These are phyloP conservation scores for Boloria euphrosyne DNA, from an alignment of 2,888 invertebrate genomes.

Conservation along the genomic window DNA sequence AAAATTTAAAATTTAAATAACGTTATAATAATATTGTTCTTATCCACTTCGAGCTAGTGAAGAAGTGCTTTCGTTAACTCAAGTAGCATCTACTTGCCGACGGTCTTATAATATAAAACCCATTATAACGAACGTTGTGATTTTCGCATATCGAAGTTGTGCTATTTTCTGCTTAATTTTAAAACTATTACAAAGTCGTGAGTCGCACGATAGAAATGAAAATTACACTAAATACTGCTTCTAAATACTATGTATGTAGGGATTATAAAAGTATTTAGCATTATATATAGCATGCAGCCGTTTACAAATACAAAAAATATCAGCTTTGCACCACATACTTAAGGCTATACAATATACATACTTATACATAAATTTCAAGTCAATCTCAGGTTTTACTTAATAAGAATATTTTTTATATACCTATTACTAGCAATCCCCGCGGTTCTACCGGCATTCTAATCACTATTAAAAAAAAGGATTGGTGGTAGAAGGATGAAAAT, in stretches of 20 bases:
- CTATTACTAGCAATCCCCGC: too few relatives aligned
- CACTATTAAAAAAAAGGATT: too few relatives aligned
- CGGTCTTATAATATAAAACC: constrained; percentile 50
- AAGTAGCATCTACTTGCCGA: constrained; percentile 50
- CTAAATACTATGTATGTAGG: neutral
- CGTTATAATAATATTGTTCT: constrained; percentile 37
- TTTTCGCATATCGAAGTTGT: constrained; percentile 53
- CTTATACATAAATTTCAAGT: too few relatives aligned
- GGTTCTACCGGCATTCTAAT: too few relatives aligned
- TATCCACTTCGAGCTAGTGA: constrained; percentile 44
- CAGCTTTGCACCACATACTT: too few relatives aligned
- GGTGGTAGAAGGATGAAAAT: too few relatives aligned
- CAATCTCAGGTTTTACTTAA: too few relatives aligned
- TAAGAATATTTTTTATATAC: too few relatives aligned
- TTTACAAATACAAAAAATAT: too few relatives aligned
- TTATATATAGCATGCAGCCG: too few relatives aligned
- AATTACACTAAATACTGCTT: constrained; percentile 4
- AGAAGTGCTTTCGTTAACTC: constrained; percentile 59
- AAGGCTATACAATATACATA: too few relatives aligned
- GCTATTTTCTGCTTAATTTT: constrained; percentile 50
- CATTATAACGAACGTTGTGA: constrained; percentile 58
- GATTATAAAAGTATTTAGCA: neutral
- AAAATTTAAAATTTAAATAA: constrained; percentile 36
- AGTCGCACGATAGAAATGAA: constrained; percentile 44
- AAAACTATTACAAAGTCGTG: constrained; percentile 63